Evolutionary conservation across 2,888 invertebrate species (phyloP), one percentile per base, ranked within the genome.

Genomic region (Cyclophora punctaria): DNA sequence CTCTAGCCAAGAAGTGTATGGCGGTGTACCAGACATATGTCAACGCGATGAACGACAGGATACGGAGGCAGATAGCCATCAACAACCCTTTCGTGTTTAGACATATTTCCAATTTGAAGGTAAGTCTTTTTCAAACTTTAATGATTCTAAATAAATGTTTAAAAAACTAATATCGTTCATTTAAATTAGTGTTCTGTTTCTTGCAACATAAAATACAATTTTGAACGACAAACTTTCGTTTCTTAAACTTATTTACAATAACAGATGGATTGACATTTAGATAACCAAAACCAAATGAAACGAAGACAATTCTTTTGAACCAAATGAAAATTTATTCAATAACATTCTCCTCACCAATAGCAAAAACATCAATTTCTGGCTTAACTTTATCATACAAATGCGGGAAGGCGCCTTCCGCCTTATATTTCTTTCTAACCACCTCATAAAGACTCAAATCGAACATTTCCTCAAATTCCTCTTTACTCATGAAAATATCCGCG

Each of bases 11-110:
- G 87, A 99, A 99, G 80, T 99, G 99, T 75, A 99, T 99, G 99
- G 96, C 98, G 51, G 99, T 99, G 1, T 99, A 99, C 89, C 99
- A 99, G 87, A 99, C 99, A 0, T 99, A 98, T 80, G 95, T 99
- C 3, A 98, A 98, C 83, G 98, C 99, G 0, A 99, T 99, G 99
- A 99, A 99, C 82, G 98, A 99, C 69, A 94, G 94, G 73, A 99
- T 99, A 62, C 92, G 96, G 7, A 86, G 98, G 2, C 99, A 99
- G 88, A 99, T 99, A 71, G 97, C 98, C 1, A 94, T 98, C 58
- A 98, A 97, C 78, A 99, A 99, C 89, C 99, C 99, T 0, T 99
- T 99, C 85, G 96, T 99, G 2, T 99, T 99, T 86, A 94, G 97
- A 58, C 99, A 99, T 78, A 99, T 99, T 60, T 96, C 96, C 2